Conservation (phyloP, 2,113 vertebrate species). For the Rhabdornis inornatus region DNA sequence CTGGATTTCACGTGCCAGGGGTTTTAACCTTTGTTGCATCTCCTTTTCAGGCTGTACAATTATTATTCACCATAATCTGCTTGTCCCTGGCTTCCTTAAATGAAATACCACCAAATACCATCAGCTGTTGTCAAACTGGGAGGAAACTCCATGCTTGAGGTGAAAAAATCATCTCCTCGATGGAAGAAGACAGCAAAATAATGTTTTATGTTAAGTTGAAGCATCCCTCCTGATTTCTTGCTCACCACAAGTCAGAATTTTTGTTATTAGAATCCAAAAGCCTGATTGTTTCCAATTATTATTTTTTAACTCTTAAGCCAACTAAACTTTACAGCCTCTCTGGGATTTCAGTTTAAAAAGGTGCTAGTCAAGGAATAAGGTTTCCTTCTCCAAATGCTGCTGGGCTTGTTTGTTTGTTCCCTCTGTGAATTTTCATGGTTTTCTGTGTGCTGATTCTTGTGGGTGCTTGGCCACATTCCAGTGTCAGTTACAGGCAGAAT, state of each 20-base stretch:
- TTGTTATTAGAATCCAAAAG: background rate
- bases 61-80: background rate
- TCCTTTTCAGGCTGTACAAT: background rate
- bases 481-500: background rate
- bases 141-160: background rate
- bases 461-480: background rate
- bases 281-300: background rate
- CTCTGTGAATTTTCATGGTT: background rate
- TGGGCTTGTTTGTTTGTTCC: constrained; percentile 12
- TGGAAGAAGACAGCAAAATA: background rate
- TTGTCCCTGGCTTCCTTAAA: background rate
- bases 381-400: background rate
- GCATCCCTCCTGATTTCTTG: background rate
- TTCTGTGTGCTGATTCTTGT: background rate
- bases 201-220: background rate
- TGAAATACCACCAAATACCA: background rate
- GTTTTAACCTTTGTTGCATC: background rate
- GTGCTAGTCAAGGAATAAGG: background rate
- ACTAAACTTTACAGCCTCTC: background rate
- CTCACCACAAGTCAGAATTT: background rate
- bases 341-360: background rate
- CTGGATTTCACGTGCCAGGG: background rate
- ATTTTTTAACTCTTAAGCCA: background rate
- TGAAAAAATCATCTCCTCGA: background rate
- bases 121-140: background rate